Evolutionary conservation across 2,113 vertebrate genomes (phyloP).

Genomic region (Hippocampus comes): DNA sequence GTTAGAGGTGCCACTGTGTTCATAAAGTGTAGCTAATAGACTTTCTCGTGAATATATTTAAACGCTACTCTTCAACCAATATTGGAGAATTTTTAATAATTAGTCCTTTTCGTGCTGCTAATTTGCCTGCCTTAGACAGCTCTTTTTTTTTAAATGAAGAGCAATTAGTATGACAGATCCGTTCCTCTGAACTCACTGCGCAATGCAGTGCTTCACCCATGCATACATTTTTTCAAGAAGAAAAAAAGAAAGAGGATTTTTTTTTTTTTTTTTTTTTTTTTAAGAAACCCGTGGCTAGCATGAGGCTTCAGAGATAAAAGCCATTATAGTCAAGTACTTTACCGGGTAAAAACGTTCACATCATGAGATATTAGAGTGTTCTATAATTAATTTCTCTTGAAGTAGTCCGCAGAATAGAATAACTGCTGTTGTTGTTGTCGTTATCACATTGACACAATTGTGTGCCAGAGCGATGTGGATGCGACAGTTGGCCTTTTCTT

Average conservation of each 20-base stretch:
- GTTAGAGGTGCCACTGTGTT: background rate
- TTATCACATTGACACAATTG: background rate
- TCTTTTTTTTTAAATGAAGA: conserved; percentile 35
- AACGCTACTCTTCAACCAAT: background rate
- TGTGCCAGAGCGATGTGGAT: background rate
- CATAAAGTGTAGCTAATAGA: background rate
- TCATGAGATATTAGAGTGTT: background rate
- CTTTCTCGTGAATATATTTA: background rate
- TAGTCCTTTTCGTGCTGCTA: background rate
- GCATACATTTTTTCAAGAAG: conserved; percentile 1
- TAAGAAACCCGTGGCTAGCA: background rate
- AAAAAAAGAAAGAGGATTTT: background rate
- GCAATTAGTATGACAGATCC: conserved; percentile 16
- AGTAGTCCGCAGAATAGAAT: conserved; percentile 13
- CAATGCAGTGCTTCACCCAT: background rate
- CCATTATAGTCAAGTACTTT: background rate
- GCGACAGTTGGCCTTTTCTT: background rate
- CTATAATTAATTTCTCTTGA: conserved; percentile 24
- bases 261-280: too few species aligned
- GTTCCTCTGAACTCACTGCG: conserved; percentile 4
- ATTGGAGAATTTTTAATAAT: background rate
- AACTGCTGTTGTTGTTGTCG: background rate
- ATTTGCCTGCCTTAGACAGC: conserved; percentile 28
- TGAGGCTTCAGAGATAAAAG: background rate
- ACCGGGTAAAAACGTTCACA: background rate